Evolutionary conservation across 2,113 vertebrate genomes (phyloP).

Genomic region (Hippopotamus amphibius): DNA sequence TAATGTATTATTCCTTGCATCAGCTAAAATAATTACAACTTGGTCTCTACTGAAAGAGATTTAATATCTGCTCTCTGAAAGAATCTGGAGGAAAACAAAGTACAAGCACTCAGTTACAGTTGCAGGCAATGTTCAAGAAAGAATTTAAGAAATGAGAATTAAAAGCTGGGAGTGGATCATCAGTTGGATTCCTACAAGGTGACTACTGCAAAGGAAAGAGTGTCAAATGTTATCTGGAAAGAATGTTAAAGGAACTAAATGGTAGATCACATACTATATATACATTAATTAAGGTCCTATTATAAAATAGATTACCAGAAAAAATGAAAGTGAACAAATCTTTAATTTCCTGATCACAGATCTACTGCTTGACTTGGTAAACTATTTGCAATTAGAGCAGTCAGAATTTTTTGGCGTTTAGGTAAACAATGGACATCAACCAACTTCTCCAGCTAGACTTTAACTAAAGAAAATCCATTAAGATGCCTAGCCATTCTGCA

Average conservation of each 20-base stretch:
- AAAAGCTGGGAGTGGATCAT: background rate
- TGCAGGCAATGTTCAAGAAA: conserved; percentile 22
- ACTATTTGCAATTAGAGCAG: background rate
- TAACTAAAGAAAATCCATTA: conserved; percentile 18
- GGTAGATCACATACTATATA: background rate
- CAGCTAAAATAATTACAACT: background rate
- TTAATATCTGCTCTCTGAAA: conserved; percentile 46
- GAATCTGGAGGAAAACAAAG: conserved; percentile 21
- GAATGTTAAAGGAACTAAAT: conserved; percentile 23
- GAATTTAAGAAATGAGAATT: conserved; percentile 45
- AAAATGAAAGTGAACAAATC: conserved; percentile 36
- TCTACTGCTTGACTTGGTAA: background rate
- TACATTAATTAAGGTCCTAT: background rate
- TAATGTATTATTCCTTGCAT: background rate
- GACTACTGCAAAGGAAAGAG: conserved; percentile 31
- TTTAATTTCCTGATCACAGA: conserved; percentile 40
- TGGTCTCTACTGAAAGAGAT: background rate
- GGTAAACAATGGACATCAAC: background rate
- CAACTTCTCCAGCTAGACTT: conserved; percentile 2
- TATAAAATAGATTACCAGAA: background rate
- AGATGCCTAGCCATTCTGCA: background rate
- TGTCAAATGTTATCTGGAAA: conserved; percentile 20
- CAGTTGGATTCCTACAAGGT: background rate
- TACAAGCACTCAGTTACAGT: background rate
- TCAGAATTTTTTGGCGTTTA: background rate